Evolutionary conservation across 2,113 vertebrate genomes (phyloP), one percentile per base, ranked within the genome.

Genomic region (Macroglossus sobrinus): DNA sequence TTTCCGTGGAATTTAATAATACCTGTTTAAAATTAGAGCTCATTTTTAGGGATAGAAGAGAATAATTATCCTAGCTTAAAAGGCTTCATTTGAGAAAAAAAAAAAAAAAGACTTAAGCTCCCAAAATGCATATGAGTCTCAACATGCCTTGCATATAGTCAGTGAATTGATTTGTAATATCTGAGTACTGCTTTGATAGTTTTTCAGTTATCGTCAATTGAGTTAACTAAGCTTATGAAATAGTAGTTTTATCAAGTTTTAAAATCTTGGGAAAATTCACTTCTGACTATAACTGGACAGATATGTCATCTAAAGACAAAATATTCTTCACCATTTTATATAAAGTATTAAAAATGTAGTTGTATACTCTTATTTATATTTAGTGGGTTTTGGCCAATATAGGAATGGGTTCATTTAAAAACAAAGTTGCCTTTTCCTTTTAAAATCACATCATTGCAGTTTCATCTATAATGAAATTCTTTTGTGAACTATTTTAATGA

Each of bases 1-100:
- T 84, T 91, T 92, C 71, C 35, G 59, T 92, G 71, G 66, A 71
- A 57, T 89, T 95, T 91, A 68, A 75, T 53, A 96, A 57, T 94
- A 92, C 85, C 28, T 89, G 13, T 92, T 89, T 92, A 97, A 97
- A 97, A 75, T 96, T 85, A 96, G 55, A 82, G 22, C 19, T 94
- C 7, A 57, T 93, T 95, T 97, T 94, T 30, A 89, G 94, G 53
- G 61, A 30, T 26, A 63, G 68, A 96, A 95, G n/a, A 91, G 35
- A 78, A 40, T 68, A 84, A 88, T 98, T 97, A 38, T 91, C 53
- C 28, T 80, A 74, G 53, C 30, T 61, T 43, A 91, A 84, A 91
- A 85, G 45, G 40, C 50, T 88, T 89, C 45, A 15, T 75, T 96
- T 95, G 53, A 95, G 72, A 16, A 50, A 50, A 81, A 97, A 94